These are phyloP conservation scores for Aptenodytes patagonicus DNA, from an alignment of 2,113 vertebrate species.

Conservation along the genomic window DNA sequence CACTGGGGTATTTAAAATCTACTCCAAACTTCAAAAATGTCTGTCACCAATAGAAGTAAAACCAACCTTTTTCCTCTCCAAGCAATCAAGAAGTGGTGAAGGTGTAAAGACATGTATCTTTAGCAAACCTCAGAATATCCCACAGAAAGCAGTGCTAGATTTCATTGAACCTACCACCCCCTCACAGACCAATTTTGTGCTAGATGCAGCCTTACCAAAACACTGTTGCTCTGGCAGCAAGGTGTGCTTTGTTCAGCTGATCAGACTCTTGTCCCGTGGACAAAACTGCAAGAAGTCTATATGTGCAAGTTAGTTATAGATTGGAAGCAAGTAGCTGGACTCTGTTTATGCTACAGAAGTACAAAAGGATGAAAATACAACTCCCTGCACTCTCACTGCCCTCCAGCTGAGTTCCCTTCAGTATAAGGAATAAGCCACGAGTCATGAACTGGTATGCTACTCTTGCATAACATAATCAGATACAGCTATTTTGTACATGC, in stretches of 20 bases:
- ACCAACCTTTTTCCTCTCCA: neutral
- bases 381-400: neutral
- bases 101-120: neutral
- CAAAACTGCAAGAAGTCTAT: neutral
- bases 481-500: neutral
- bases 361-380: neutral
- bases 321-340: neutral
- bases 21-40: neutral
- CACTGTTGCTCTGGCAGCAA: neutral
- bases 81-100: neutral
- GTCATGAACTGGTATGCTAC: neutral
- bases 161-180: neutral
- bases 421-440: accelerated
- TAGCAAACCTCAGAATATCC: neutral
- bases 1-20: neutral
- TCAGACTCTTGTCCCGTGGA: neutral
- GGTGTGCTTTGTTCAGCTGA: neutral
- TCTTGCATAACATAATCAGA: neutral
- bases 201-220: neutral
- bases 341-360: neutral
- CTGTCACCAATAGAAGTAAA: neutral
- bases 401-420: neutral
- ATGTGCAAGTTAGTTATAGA: accelerated
- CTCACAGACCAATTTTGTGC: accelerated
- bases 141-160: neutral